phyloP scores from a whole-genome alignment of 2,888 invertebrate species.

The Cosmopolites sordidus region DNA sequence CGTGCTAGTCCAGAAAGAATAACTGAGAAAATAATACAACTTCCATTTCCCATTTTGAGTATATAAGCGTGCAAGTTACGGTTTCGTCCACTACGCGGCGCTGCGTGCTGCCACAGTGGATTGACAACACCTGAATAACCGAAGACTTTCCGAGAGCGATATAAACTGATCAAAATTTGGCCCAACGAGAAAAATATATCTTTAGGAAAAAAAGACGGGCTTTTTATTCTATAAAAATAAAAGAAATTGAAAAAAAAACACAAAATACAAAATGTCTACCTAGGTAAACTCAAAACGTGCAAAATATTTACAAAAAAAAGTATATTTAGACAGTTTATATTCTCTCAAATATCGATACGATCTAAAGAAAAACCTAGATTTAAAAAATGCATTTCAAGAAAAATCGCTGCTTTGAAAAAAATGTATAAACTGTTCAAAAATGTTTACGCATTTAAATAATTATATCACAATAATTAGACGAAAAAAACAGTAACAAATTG shows the following conservation, averaged over 20 bases:
- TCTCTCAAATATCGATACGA: not conserved
- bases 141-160: not conserved
- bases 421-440: too few relatives aligned
- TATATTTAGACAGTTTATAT: slow-evolving; percentile 9
- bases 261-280: not conserved
- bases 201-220: not conserved
- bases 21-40: slow-evolving; percentile 2
- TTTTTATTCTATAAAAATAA: too few relatives aligned
- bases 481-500: too few relatives aligned
- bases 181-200: not conserved
- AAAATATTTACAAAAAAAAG: slow-evolving; percentile 1
- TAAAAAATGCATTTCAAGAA: too few relatives aligned
- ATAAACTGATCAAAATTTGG: not conserved
- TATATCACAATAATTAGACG: too few relatives aligned
- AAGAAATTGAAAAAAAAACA: not conserved
- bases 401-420: too few relatives aligned
- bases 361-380: slow-evolving; percentile 11
- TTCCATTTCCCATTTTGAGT: slow-evolving; percentile 4
- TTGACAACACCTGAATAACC: slow-evolving; percentile 11
- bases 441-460: too few relatives aligned
- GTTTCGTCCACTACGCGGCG: slow-evolving; percentile 24
- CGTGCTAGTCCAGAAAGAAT: not conserved
- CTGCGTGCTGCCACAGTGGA: slow-evolving; percentile 28
- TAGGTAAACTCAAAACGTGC: not conserved
- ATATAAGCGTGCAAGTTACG: slow-evolving; percentile 28